phyloP scores from a whole-genome alignment of 2,888 invertebrate species.

The Drosophila mettleri region DNA sequence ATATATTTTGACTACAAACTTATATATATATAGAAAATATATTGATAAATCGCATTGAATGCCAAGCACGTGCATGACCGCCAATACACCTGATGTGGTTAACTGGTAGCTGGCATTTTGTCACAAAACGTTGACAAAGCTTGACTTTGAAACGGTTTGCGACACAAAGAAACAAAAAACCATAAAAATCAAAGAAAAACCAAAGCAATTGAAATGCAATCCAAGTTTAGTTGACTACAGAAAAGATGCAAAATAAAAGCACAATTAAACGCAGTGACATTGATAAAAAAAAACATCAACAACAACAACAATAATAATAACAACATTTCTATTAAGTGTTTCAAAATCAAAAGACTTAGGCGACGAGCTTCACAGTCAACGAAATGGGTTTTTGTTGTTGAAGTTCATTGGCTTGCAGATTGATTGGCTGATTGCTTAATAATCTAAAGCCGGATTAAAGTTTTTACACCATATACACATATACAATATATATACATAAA shows the following conservation, averaged over 20 bases:
- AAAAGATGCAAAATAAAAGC: constrained; percentile 65
- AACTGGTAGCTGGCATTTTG: constrained; percentile 60
- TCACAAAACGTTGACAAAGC: constrained; percentile 69
- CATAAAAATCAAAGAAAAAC: constrained; percentile 60
- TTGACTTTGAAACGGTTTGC: constrained; percentile 73
- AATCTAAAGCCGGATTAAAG: constrained; percentile 63
- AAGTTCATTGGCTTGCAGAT: constrained; percentile 77
- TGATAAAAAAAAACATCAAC: constrained; percentile 44
- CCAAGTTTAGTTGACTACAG: constrained; percentile 47
- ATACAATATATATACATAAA: neutral
- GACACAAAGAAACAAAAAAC: constrained; percentile 35
- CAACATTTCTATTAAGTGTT: constrained; percentile 31
- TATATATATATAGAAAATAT: constrained; percentile 26
- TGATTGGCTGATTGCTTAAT: constrained; percentile 78
- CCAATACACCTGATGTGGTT: constrained; percentile 65
- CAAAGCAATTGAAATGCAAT: constrained; percentile 74
- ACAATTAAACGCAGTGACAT: constrained; percentile 75
- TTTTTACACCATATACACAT: constrained; percentile 11
- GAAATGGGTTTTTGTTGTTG: constrained; percentile 6
- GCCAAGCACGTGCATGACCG: constrained; percentile 73
- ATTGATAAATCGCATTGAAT: constrained; percentile 71
- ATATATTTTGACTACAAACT: constrained; percentile 46
- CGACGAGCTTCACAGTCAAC: constrained; percentile 33
- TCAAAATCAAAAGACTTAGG: constrained; percentile 32
- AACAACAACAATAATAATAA: too few relatives aligned